Evolutionary conservation across 53 echinoderm and acorn worm genomes (phyloP).

Genomic region (Glandiceps talaboti): DNA sequence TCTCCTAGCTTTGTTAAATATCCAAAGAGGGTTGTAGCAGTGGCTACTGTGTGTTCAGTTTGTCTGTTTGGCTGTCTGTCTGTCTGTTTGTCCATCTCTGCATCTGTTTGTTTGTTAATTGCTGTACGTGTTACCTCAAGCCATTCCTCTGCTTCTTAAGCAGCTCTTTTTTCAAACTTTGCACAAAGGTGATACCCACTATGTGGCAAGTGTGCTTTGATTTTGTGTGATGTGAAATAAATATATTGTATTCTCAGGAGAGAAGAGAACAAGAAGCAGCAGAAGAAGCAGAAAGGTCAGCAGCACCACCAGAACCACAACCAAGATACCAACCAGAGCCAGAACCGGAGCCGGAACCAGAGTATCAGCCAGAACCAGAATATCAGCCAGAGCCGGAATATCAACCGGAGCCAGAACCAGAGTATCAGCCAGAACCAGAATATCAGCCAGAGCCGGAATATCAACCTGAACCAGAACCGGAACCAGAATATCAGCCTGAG

Average conservation of each 20-base stretch:
- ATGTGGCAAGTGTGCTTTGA: too few relatives aligned
- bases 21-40: too few relatives aligned
- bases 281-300: constrained; percentile 17
- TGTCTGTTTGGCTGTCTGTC: too few relatives aligned
- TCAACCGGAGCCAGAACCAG: constrained; percentile 38
- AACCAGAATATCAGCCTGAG: not conserved
- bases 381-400: constrained; percentile 37
- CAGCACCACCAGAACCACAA: constrained; percentile 8
- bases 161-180: too few relatives aligned
- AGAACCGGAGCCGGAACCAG: constrained; percentile 13
- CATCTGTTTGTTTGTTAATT: too few relatives aligned
- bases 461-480: constrained; percentile 2
- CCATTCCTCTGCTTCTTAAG: too few relatives aligned
- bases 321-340: constrained; percentile 6
- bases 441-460: constrained; percentile 23
- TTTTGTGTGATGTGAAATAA: too few relatives aligned
- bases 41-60: too few relatives aligned
- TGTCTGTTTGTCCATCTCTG: too few relatives aligned
- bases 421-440: constrained; percentile 38
- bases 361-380: constrained; percentile 38
- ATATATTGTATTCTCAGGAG: constrained; percentile 2
- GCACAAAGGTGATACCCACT: too few relatives aligned
- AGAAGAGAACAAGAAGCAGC: not conserved
- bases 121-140: too few relatives aligned
- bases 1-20: too few relatives aligned